Evolutionary conservation across 2,797 vertebrate species (phyloP), one percentile per base, ranked within the genome.

Genomic region (Trachops cirrhosus): DNA sequence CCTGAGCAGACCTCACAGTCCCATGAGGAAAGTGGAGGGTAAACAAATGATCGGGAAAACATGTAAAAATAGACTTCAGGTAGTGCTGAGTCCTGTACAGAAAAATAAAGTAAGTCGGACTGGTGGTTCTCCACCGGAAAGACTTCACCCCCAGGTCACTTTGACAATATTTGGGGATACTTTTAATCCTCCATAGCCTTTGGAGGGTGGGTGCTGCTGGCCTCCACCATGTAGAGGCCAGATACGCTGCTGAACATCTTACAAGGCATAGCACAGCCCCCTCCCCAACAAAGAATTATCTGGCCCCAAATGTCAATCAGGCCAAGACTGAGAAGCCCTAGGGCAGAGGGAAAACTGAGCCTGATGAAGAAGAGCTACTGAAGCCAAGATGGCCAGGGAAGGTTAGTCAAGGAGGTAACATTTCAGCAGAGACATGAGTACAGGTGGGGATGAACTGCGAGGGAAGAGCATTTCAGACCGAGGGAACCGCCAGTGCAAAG

Each of bases 401-500:
- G 62, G 24, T 22, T 15, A 2, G 29, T 34, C 0, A 0, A 41
- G 4, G 57, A 46, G 50, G 41, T 12, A 12, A 26, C 52, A 22
- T 26, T 71, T 87, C 15, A 14, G 44, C 64, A 73, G 44, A 48
- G 50, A 92, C 11, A 0, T 1, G 10, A n/a, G 41, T 29, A 24
- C 29, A 41, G 24, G 14, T 9, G 44, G 50, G 16, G 1, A 11
- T 19, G 3, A 44, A 29, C 0, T 0, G 5, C 0, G 1, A 7
- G 32, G 37, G 37, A 82, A n/a, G 4, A 54, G 11, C 22, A n/a
- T 75, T 52, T 14, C 5, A 41, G 48, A 34, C 14, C 24, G 18
- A 74, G 29, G 9, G 6, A 29, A 52, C 6, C 4, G 22, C 34
- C 39, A 24, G 1, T n/a, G 19, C 68, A 34, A 91, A 96, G 52